These are phyloP conservation scores for Crotophaga sulcirostris DNA, from an alignment of 2,113 vertebrate genomes.

Conservation along the genomic window DNA sequence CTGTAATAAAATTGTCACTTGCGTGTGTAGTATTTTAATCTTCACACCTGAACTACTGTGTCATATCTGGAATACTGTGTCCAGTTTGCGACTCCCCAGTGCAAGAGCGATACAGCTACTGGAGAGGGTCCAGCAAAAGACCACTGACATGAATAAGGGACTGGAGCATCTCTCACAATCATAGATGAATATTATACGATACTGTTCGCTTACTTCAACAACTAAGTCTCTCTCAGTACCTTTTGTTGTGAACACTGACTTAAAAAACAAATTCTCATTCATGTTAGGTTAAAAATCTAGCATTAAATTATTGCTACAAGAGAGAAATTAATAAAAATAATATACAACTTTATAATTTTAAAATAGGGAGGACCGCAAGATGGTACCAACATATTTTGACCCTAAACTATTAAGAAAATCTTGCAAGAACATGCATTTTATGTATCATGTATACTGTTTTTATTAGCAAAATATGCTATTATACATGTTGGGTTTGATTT, in stretches of 20 bases:
- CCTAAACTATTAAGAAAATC: background rate
- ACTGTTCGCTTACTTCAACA: background rate
- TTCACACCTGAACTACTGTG: background rate
- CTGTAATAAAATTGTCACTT: background rate
- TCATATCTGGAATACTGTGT: background rate
- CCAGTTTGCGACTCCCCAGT: background rate
- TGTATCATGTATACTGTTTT: background rate
- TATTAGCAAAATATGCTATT: background rate
- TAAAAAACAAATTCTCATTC: background rate
- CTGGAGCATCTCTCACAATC: background rate
- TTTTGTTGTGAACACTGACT: background rate
- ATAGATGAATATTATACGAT: background rate
- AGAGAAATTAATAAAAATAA: background rate
- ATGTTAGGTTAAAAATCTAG: background rate
- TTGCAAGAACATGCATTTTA: background rate
- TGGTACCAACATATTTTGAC: background rate
- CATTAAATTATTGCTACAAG: background rate
- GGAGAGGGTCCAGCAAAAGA: background rate
- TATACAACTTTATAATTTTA: background rate
- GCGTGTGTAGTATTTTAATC: background rate
- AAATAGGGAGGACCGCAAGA: background rate
- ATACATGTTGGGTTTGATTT: background rate
- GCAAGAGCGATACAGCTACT: background rate
- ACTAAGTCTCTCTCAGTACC: background rate
- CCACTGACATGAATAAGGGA: rapidly evolving